A percentile compares a stretch with the other conserved stretches of the same genome.
Conservation (phyloP, 2,797 vertebrate species). For the Microctenopoma lineatum region DNA sequence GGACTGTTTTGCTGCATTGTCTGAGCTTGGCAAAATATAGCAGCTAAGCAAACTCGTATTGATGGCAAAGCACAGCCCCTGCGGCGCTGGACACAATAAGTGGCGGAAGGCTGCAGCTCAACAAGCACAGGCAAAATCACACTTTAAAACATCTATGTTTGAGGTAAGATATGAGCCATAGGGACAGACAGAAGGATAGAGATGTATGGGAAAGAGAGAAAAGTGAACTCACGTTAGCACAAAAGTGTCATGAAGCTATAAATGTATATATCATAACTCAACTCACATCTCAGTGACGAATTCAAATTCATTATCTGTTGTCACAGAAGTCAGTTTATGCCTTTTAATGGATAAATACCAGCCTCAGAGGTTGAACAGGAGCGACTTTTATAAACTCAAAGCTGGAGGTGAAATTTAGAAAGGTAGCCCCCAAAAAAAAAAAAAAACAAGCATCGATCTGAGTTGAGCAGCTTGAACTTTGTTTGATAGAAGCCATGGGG, state of each 20-base stretch:
- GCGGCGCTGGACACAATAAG: constrained; percentile 46
- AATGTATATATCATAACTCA: too few relatives aligned
- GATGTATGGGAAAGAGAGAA: background rate
- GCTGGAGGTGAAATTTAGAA: constrained; percentile 27
- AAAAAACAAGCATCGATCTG: constrained; percentile 36
- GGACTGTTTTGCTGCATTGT: constrained; percentile 49
- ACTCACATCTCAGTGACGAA: background rate
- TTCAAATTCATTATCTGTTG: constrained; percentile 41
- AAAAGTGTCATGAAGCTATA: constrained; percentile 1
- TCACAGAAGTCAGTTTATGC: constrained; percentile 1
- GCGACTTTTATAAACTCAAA: constrained; percentile 45
- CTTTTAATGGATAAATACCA: constrained; percentile 5
- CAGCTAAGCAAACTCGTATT: constrained; percentile 48
- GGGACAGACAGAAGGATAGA: constrained; percentile 7
- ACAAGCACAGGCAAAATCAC: constrained; percentile 39
- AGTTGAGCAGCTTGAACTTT: constrained; percentile 46
- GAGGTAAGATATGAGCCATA: constrained; percentile 41
- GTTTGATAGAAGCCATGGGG: constrained; percentile 41
- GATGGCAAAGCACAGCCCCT: constrained; percentile 47
- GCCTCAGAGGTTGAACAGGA: constrained; percentile 7
- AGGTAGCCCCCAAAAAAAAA: constrained; percentile 14
- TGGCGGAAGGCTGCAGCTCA: constrained; percentile 37
- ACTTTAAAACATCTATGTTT: constrained; percentile 37
- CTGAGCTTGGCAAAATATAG: constrained; percentile 47
- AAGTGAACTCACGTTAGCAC: background rate